phyloP scores from a whole-genome alignment of 2,888 invertebrate species.

The Heliconius aoede region DNA sequence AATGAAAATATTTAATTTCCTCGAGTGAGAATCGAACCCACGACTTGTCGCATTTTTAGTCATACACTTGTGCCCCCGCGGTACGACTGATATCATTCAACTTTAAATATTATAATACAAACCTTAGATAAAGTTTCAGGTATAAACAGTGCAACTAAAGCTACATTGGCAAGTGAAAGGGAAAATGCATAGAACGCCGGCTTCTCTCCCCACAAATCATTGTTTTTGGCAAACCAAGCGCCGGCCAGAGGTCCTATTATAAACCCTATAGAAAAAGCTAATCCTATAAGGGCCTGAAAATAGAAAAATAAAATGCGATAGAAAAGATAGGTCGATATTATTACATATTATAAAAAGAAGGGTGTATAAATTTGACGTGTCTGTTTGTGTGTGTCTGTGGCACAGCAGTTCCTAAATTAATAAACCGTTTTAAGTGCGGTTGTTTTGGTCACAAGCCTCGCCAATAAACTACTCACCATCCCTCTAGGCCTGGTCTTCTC shows the following conservation, averaged over 20 bases:
- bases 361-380: too few relatives aligned
- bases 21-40: too few relatives aligned
- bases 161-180: slow-evolving; percentile 90
- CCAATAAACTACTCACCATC: slow-evolving; percentile 89
- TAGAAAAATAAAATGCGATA: neutral
- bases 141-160: slow-evolving; percentile 88
- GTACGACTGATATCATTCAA: neutral
- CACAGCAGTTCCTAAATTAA: too few relatives aligned
- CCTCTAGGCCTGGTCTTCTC: slow-evolving; percentile 93
- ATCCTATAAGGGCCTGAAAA: slow-evolving; percentile 95
- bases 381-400: too few relatives aligned
- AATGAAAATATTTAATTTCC: too few relatives aligned
- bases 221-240: slow-evolving; percentile 90
- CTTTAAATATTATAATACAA: slow-evolving; percentile 45
- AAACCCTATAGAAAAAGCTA: slow-evolving; percentile 99
- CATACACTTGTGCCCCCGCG: too few relatives aligned
- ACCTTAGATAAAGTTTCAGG: slow-evolving; percentile 93
- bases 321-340: neutral
- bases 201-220: slow-evolving; percentile 88
- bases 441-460: too few relatives aligned
- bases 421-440: too few relatives aligned
- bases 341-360: too few relatives aligned
- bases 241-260: slow-evolving; percentile 98
- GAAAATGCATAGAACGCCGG: slow-evolving; percentile 91
- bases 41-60: too few relatives aligned